These are phyloP conservation scores for Urocynchramus pylzowi DNA, from an alignment of 2,113 vertebrate species.

Conservation along the genomic window DNA sequence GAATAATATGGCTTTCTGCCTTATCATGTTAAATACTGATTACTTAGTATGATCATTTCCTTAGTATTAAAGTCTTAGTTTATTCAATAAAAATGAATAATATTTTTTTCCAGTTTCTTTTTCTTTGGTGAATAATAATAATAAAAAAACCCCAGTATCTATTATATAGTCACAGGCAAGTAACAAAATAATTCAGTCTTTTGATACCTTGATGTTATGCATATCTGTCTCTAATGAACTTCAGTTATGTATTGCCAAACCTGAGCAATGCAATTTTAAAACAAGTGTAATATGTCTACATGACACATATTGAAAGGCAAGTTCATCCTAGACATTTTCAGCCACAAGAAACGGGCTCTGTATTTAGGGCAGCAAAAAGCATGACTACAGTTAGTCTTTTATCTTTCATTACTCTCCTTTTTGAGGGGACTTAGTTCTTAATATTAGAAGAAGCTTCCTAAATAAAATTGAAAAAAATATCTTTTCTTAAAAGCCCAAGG, in stretches of 20 bases:
- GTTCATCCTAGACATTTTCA: background rate
- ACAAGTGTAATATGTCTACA: background rate
- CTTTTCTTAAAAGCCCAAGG: background rate
- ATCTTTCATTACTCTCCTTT: background rate
- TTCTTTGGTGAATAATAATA: background rate
- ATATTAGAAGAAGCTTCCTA: background rate
- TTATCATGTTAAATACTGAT: background rate
- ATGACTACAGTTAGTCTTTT: background rate
- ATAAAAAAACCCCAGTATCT: background rate
- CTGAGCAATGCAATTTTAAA: background rate
- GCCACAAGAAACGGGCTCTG: background rate
- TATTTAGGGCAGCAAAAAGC: background rate
- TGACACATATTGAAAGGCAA: background rate
- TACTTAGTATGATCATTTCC: background rate
- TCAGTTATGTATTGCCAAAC: background rate
- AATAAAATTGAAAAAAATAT: background rate
- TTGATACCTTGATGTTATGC: background rate
- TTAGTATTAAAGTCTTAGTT: background rate
- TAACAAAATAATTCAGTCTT: background rate
- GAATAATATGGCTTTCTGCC: background rate
- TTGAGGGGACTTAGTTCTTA: background rate
- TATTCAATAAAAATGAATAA: background rate
- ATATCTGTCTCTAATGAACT: background rate
- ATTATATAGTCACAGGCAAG: background rate
- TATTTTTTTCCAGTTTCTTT: background rate